Evolutionary conservation across 2,113 vertebrate species (phyloP).

Genomic region (Gymnarchus niloticus): DNA sequence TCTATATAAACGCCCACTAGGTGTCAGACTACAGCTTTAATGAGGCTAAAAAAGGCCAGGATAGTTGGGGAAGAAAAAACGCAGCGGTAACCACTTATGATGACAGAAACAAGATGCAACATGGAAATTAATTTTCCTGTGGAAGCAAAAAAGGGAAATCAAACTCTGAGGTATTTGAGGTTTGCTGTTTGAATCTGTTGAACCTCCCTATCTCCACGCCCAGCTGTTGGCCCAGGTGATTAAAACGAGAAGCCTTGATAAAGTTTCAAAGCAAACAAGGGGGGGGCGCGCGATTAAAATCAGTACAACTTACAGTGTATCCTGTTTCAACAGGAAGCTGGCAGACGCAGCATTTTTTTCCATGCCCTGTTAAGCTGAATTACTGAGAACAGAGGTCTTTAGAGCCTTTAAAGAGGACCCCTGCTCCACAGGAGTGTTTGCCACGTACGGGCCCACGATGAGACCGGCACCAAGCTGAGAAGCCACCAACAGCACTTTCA

Average conservation of each 20-base stretch:
- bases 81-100: background rate
- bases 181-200: background rate
- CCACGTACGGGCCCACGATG: background rate
- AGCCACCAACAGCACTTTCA: background rate
- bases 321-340: slow-evolving; percentile 17
- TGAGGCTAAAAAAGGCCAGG: background rate
- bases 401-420: slow-evolving; percentile 56
- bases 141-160: background rate
- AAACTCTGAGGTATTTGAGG: background rate
- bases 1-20: slow-evolving; percentile 13
- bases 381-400: slow-evolving; percentile 40
- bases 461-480: background rate
- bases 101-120: background rate
- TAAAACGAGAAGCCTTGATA: slow-evolving; percentile 5
- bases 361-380: background rate
- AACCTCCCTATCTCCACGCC: background rate
- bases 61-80: background rate
- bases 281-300: background rate
- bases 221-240: slow-evolving; percentile 17
- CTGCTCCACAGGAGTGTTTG: slow-evolving; percentile 27
- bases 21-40: slow-evolving; percentile 16
- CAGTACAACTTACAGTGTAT: background rate
- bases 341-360: background rate
- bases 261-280: slow-evolving; percentile 19
- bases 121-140: background rate